Conservation (phyloP, 2,113 vertebrate genomes). For the Hirundichthys speculiger region DNA sequence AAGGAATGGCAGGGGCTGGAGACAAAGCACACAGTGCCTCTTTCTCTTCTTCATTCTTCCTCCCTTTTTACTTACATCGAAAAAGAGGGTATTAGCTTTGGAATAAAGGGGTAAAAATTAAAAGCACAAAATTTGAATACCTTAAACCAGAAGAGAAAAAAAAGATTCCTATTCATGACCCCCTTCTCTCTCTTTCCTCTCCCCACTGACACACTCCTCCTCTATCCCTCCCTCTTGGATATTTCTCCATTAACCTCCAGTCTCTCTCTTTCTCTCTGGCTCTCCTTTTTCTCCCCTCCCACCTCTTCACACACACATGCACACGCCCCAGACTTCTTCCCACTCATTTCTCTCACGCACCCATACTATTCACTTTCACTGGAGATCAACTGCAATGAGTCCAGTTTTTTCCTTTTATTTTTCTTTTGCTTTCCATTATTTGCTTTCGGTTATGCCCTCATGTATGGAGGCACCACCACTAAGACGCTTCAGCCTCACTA, state of each 20-base stretch:
- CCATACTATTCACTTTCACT: conserved; percentile 70
- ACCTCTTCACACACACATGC: conserved; percentile 68
- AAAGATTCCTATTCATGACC: conserved; percentile 71
- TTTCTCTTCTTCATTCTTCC: conserved; percentile 46
- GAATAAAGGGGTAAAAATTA: conserved; percentile 37
- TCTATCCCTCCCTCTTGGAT: conserved; percentile 75
- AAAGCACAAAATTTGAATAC: conserved; percentile 62
- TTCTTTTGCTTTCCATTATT: conserved; percentile 49
- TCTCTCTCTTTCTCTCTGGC: conserved; percentile 48
- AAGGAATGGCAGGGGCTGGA: conserved; percentile 59
- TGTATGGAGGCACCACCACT: conserved; percentile 37
- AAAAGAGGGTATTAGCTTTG: conserved; percentile 54
- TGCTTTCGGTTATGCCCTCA: conserved; percentile 49
- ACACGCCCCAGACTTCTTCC: conserved; percentile 71
- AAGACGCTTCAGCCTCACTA: conserved; percentile 41
- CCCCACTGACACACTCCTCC: conserved; percentile 74
- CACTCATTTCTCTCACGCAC: conserved; percentile 69
- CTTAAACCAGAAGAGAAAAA: conserved; percentile 42
- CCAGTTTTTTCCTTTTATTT: conserved; percentile 46
- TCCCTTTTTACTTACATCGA: conserved; percentile 26
- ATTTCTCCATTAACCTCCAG: conserved; percentile 73
- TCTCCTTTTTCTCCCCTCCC: conserved; percentile 73
- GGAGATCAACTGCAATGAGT: conserved; percentile 62
- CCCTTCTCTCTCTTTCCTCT: conserved; percentile 71
- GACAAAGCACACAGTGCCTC: conserved; percentile 57